These are phyloP conservation scores for Acrossocheilus wenchowensis DNA, from an alignment of 2,797 vertebrate species.

Conservation along the genomic window DNA sequence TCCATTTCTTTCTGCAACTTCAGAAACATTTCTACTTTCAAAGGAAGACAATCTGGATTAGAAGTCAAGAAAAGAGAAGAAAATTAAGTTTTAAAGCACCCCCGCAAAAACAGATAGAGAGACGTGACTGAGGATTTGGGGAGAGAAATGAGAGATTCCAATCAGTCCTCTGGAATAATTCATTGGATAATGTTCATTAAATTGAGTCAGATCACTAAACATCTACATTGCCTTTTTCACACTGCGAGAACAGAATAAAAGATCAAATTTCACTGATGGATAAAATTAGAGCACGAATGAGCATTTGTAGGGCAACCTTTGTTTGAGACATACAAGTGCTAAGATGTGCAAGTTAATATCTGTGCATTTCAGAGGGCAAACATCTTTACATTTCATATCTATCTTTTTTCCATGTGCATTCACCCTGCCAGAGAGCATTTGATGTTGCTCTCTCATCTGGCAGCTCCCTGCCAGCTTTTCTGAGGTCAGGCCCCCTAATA, in stretches of 20 bases:
- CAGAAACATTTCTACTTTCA: background rate
- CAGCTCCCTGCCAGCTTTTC: conserved; percentile 50
- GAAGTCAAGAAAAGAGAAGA: background rate
- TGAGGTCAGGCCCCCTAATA: conserved; percentile 76
- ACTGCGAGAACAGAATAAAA: background rate
- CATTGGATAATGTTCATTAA: background rate
- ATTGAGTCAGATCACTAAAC: background rate
- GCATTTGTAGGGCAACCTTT: background rate
- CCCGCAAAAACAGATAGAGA: background rate
- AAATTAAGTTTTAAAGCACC: background rate
- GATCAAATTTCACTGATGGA: background rate
- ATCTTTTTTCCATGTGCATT: conserved; percentile 52
- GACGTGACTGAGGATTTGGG: background rate
- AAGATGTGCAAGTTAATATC: background rate
- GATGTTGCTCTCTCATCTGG: conserved; percentile 46
- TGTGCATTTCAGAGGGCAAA: conserved; percentile 7
- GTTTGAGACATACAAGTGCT: background rate
- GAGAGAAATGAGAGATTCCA: background rate
- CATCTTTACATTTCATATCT: conserved; percentile 28
- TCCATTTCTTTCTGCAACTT: background rate
- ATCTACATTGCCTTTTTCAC: background rate
- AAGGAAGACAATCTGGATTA: background rate
- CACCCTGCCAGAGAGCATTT: conserved; percentile 47
- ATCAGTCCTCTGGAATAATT: background rate
- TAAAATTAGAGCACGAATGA: background rate